A percentile compares a stretch with the other conserved stretches of the same genome.
phyloP scores from a whole-genome alignment of 1,140 invertebrate genomes.

The Listronotus bonariensis region DNA sequence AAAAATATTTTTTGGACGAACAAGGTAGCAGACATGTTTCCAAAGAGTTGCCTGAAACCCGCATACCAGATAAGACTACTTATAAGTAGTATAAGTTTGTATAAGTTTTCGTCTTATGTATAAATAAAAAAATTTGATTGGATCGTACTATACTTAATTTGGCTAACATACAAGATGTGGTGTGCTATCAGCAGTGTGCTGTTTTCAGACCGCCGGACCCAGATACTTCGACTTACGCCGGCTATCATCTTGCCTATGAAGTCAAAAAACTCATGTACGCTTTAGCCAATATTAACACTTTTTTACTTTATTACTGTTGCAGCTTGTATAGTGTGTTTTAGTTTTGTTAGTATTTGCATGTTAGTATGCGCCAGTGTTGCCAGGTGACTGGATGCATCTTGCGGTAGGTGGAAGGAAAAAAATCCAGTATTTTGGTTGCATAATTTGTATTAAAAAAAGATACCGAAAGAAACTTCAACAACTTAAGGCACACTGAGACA shows the following conservation, averaged over 20 bases:
- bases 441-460: no score
- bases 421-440: no score
- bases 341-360: constrained; percentile 1
- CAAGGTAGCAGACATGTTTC: no score
- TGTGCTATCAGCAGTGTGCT: constrained; percentile 60
- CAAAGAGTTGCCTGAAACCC: no score
- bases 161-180: constrained; percentile 37
- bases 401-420: no score
- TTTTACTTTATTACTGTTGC: constrained; percentile 20
- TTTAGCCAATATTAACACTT: constrained; percentile 52
- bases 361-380: background rate
- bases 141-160: constrained; percentile 3
- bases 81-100: no score
- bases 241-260: constrained; percentile 98
- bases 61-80: no score
- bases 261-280: constrained; percentile 99
- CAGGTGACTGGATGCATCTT: no score
- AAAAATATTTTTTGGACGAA: no score
- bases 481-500: no score
- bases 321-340: constrained; percentile 7
- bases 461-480: no score
- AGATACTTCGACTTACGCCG: constrained; percentile 80
- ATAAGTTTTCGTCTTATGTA: no score
- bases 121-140: background rate
- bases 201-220: constrained; percentile 82